These are phyloP conservation scores for Elymnias hypermnestra DNA, from an alignment of 1,140 invertebrate species.

Conservation along the genomic window DNA sequence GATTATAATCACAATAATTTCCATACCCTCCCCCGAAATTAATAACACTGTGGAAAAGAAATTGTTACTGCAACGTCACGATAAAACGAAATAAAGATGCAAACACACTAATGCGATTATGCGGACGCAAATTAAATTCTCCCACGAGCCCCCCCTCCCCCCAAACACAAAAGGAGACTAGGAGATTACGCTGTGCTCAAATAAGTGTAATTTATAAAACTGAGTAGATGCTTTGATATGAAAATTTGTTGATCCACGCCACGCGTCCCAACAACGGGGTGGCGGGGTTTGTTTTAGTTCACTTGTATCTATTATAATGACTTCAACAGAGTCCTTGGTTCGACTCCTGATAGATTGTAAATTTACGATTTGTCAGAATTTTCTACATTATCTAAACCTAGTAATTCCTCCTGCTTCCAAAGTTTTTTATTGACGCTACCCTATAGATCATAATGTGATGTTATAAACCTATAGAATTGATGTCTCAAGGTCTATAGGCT, in stretches of 20 bases:
- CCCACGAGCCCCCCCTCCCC: slow-evolving; percentile 44
- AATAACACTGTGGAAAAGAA: not conserved
- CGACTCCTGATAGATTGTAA: no score
- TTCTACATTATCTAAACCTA: no score
- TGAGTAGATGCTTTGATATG: slow-evolving; percentile 65
- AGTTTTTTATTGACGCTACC: no score
- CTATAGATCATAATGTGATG: no score
- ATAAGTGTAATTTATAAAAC: slow-evolving; percentile 64
- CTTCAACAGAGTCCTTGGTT: no score
- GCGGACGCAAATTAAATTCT: slow-evolving; percentile 60
- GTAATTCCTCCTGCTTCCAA: no score
- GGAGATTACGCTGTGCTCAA: slow-evolving; percentile 40
- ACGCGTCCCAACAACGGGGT: slow-evolving; percentile 50
- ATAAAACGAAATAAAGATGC: slow-evolving; percentile 15
- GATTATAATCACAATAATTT: no score
- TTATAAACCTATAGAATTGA: no score
- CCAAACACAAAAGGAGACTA: slow-evolving; percentile 46
- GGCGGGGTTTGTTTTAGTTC: slow-evolving; percentile 26
- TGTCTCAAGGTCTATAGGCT: no score
- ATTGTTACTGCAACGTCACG: slow-evolving; percentile 8
- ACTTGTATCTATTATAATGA: no score
- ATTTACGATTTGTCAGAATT: no score
- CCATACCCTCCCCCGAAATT: slow-evolving; percentile 3
- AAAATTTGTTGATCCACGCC: slow-evolving; percentile 66
- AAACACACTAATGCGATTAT: slow-evolving; percentile 38